These are phyloP conservation scores for Bombylius major DNA, from an alignment of 2,888 invertebrate genomes.

Conservation along the genomic window DNA sequence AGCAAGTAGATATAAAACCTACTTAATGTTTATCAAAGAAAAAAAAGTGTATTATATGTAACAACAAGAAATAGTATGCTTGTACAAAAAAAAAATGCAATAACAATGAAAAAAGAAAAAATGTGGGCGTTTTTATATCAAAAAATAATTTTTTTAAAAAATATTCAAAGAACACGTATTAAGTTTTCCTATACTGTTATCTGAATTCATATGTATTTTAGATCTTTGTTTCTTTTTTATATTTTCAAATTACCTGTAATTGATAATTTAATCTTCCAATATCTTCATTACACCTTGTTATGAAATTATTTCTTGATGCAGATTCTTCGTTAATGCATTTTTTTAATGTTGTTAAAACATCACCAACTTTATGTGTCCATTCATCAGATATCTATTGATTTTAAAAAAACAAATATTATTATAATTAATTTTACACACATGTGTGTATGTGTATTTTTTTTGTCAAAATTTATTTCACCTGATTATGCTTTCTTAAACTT, in stretches of 20 bases:
- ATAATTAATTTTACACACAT: background rate
- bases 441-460: too few relatives aligned
- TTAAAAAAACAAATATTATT: background rate
- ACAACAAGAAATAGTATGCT: too few relatives aligned
- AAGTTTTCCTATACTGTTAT: background rate
- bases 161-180: too few relatives aligned
- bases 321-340: constrained; percentile 42
- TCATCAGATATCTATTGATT: constrained; percentile 25
- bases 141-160: too few relatives aligned
- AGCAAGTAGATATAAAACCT: too few relatives aligned
- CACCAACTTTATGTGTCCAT: constrained; percentile 29
- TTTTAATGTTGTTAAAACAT: constrained; percentile 36
- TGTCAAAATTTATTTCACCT: constrained; percentile 13
- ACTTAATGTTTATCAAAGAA: too few relatives aligned
- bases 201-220: too few relatives aligned
- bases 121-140: too few relatives aligned
- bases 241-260: constrained; percentile 32
- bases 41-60: too few relatives aligned
- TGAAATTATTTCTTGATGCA: constrained; percentile 38
- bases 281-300: constrained; percentile 43
- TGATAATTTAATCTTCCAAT: constrained; percentile 36
- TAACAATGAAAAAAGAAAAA: too few relatives aligned
- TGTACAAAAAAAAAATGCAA: too few relatives aligned
- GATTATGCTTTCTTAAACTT: constrained; percentile 33
- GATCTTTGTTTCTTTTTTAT: too few relatives aligned